Conservation (phyloP, 2,888 invertebrate genomes). For the Standfussiana lucernea region DNA sequence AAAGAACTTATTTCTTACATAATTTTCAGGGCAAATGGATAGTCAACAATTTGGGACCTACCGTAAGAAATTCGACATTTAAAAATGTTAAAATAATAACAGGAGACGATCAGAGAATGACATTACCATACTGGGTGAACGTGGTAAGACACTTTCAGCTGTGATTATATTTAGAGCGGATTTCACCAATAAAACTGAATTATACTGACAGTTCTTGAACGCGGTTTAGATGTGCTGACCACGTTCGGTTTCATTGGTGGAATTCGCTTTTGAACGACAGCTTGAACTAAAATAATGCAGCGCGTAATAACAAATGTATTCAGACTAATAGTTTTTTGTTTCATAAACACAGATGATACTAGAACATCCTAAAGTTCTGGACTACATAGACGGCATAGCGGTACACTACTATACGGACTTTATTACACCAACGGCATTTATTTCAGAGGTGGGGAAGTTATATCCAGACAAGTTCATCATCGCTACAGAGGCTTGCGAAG, state of each 20-base stretch:
- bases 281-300: no score
- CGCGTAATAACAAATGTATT: background rate
- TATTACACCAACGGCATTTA: constrained; percentile 87
- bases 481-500: constrained; percentile 94
- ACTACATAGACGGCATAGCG: constrained; percentile 93
- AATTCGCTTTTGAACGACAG: background rate
- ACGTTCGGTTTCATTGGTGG: background rate
- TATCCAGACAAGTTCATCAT: constrained; percentile 93
- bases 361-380: constrained; percentile 80
- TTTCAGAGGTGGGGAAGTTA: constrained; percentile 89
- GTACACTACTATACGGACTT: constrained; percentile 95
- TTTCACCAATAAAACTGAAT: background rate
- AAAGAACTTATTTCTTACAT: constrained; percentile 3
- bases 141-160: constrained; percentile 82
- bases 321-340: constrained; percentile 10
- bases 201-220: background rate
- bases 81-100: constrained; percentile 93
- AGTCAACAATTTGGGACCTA: constrained; percentile 93
- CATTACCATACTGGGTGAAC: constrained; percentile 92
- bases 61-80: constrained; percentile 90
- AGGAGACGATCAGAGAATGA: constrained; percentile 94
- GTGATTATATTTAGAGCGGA: background rate
- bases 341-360: constrained; percentile 77
- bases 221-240: background rate
- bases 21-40: constrained; percentile 92